Base-by-base conservation (phyloP, 2,113 vertebrate species). In the Dicerorhinus sumatrensis region DNA sequence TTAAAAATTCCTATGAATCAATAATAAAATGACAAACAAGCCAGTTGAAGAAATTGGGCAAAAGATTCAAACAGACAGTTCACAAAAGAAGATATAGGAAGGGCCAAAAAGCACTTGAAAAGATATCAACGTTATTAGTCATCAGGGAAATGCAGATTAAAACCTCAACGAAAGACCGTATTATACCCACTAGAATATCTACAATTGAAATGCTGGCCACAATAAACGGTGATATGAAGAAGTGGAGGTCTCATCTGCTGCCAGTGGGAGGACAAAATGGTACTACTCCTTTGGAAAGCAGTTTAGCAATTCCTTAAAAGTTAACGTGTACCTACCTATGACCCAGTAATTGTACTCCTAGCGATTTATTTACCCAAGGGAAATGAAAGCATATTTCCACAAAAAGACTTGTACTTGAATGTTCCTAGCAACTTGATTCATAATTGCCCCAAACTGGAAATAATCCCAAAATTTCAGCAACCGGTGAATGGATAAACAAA, bases 11-110 rank as follows among this genome's bases (percentile, higher is more conserved):
- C 56, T 82, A 23, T 48, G n/a, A 73, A 60, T 92, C 62, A 77
- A 58, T 67, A 75, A 60, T 89, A 92, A 96, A 93, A 96, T 75
- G 39, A 88, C 17, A 93, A 72, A 46, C 1, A 58, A 85, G 72
- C 2, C 12, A 81, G 33, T 42, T 80, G 36, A 96, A 88, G 63
- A 87, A 83, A 67, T 16, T 42, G 31, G 13, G n/a, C 13, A 89
- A 76, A 94, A 72, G 5, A 84, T 56, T 76, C 70, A 16, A 90
- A 56, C 13, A 92, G 20, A 77, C 1, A 29, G 1, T 39, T 94
- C 18, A 67, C 23, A 75, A 83, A 97, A 90, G 81, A 89, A 60
- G 12, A 46, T 42, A 82, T 9, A 70, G 65, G 3, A 75, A 82
- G 4, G 27, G 13, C 51, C 29, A 39, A 51, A 54, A 88, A 42